These are phyloP conservation scores for Hylia prasina DNA, from an alignment of 2,113 vertebrate genomes.

Conservation along the genomic window DNA sequence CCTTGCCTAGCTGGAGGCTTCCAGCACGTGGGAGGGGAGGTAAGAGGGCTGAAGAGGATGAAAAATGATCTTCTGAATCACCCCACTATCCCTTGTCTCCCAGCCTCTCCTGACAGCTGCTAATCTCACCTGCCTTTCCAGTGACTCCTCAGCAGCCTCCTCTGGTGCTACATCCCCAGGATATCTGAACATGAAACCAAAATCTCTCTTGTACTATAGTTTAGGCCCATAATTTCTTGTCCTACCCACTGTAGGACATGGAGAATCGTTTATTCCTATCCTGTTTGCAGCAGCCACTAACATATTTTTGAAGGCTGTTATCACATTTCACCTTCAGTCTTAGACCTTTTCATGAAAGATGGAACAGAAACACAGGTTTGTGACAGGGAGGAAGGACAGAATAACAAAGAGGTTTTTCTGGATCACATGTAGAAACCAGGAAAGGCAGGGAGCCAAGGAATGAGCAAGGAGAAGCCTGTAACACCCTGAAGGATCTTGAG, in stretches of 20 bases:
- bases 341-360: constrained; percentile 53
- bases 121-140: background rate
- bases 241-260: background rate
- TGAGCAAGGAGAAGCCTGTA: background rate
- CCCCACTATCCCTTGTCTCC: background rate
- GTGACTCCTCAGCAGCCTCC: background rate
- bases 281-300: constrained; percentile 40
- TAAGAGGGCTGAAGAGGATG: too few relatives aligned
- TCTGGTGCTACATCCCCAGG: background rate
- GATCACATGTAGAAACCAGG: background rate
- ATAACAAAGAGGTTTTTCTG: constrained; percentile 37
- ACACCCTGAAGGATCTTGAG: background rate
- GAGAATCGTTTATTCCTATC: constrained; percentile 38
- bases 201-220: background rate
- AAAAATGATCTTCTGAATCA: too few relatives aligned
- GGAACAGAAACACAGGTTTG: constrained; percentile 41
- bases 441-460: background rate
- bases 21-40: too few relatives aligned
- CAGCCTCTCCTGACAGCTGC: background rate
- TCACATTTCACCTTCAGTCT: constrained; percentile 60
- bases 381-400: background rate
- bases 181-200: background rate
- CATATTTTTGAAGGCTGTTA: constrained; percentile 60
- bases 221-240: constrained; percentile 32
- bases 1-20: too few relatives aligned